Base-by-base conservation (phyloP, 2,888 invertebrate genomes). In the Microplitis manilae region DNA sequence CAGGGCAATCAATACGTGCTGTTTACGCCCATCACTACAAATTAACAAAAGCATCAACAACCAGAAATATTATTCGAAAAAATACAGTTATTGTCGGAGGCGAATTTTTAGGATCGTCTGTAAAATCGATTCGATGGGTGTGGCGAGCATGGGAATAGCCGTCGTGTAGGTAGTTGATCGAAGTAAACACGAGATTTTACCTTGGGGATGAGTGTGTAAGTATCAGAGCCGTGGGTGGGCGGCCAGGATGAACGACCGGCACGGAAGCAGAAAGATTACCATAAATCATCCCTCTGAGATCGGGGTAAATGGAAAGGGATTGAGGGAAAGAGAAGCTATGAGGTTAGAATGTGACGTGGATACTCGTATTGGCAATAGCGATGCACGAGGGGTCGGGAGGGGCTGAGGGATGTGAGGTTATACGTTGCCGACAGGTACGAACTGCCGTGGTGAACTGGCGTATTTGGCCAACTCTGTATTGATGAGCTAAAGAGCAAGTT, bases 401-500 rank as follows among this genome's bases (percentile, higher is more conserved):
- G 60, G 67, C 69, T 60, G 73, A 69, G 77, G 60, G 50, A 64
- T 71, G 67, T 60, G 69, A 68, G 75, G 71, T 69, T 76, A 61
- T 67, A 73, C 78, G 41, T 65, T 70, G 73, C 77, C 76, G 79
- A 81, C 80, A 79, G 77, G 79, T 80, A 81, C 76, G 74, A 76
- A 70, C 71, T 81, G 77, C 77, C 79, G 75, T 76, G 50, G 50
- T 50, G 50, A 50, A 13, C 50, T 50, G 50, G 73, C 79, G 79
- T 81, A 81, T 82, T 83, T 81, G 79, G 74, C 72, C 41, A 81
- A 76, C 68, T 69, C 59, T 68, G 73, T 80, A 84, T 84, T 81
- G 83, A 84, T 83, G 84, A 83, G 79, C 77, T 80, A 79, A 82
- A 84, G 84, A 80, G 79, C 79, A 39, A 71, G n/a, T n/a, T 7